phyloP scores from a whole-genome alignment of 2,797 vertebrate species.

The Schizothorax lantsangensis region DNA sequence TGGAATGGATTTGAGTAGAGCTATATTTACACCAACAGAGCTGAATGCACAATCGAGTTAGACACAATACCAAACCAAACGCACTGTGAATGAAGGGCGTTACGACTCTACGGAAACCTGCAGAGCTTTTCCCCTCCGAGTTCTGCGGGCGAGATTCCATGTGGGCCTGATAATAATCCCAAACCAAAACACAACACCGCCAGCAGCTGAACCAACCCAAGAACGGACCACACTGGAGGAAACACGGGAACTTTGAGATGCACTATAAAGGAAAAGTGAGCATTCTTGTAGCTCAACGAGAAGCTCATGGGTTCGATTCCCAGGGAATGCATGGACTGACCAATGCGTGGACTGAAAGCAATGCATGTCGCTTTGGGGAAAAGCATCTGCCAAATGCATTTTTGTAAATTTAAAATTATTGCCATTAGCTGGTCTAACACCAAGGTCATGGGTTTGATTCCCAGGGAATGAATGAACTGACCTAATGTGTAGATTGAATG shows the following conservation, averaged over 20 bases:
- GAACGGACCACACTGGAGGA: background rate
- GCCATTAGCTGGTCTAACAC: too few species aligned
- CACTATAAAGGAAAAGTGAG: background rate
- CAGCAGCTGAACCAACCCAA: background rate
- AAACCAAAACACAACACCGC: background rate
- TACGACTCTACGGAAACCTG: background rate
- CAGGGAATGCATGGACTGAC: too few species aligned
- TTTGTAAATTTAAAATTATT: too few species aligned
- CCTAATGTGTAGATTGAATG: background rate
- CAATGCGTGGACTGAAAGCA: too few species aligned
- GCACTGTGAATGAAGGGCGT: background rate
- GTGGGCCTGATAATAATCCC: conserved; percentile 18
- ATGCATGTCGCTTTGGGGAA: too few species aligned
- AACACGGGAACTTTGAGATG: background rate
- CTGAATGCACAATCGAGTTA: background rate
- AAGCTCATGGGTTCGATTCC: background rate
- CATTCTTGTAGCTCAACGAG: background rate
- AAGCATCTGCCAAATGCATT: too few species aligned
- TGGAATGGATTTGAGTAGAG: background rate
- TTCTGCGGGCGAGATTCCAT: conserved; percentile 13
- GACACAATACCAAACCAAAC: background rate
- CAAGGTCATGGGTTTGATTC: too few species aligned
- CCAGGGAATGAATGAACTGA: background rate
- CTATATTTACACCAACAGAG: background rate
- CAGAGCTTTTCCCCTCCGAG: background rate